Evolutionary conservation across 2,888 invertebrate genomes (phyloP).

Genomic region (Lottia scabra): DNA sequence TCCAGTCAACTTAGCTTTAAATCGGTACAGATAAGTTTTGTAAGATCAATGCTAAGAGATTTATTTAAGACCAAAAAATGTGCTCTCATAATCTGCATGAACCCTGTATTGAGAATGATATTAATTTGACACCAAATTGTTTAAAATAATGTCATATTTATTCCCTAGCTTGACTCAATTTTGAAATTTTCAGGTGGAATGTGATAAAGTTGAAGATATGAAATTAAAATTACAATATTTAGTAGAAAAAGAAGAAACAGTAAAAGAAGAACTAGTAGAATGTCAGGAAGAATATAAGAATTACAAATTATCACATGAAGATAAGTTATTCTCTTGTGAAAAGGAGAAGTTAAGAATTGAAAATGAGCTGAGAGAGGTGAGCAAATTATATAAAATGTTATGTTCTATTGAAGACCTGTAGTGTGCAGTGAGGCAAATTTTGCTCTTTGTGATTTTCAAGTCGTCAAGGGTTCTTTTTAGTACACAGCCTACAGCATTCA

Average conservation of each 20-base stretch:
- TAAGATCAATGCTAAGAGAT: too few relatives aligned
- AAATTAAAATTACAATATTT: constrained; percentile 39
- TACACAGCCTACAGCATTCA: too few relatives aligned
- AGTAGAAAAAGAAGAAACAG: constrained; percentile 38
- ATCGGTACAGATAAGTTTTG: too few relatives aligned
- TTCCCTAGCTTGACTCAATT: background rate
- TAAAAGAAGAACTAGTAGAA: constrained; percentile 37
- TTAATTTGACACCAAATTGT: too few relatives aligned
- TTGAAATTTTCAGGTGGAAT: constrained; percentile 36
- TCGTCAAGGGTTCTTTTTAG: too few relatives aligned
- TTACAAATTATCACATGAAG: constrained; percentile 38
- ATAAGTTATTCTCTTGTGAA: constrained; percentile 38
- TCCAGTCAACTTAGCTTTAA: too few relatives aligned
- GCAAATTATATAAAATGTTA: background rate
- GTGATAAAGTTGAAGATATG: constrained; percentile 37
- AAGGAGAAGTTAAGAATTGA: constrained; percentile 43
- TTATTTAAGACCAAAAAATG: too few relatives aligned
- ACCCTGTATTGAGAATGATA: too few relatives aligned
- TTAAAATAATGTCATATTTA: background rate
- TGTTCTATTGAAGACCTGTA: background rate
- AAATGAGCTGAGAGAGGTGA: constrained; percentile 45
- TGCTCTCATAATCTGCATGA: too few relatives aligned
- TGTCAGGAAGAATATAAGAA: constrained; percentile 33
- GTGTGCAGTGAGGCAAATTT: background rate
- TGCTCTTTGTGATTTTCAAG: too few relatives aligned